A percentile compares a stretch with the other conserved stretches of the same genome.
Evolutionary conservation across 1,140 invertebrate genomes (phyloP).

Genomic region (Phymorhynchus buccinoides): DNA sequence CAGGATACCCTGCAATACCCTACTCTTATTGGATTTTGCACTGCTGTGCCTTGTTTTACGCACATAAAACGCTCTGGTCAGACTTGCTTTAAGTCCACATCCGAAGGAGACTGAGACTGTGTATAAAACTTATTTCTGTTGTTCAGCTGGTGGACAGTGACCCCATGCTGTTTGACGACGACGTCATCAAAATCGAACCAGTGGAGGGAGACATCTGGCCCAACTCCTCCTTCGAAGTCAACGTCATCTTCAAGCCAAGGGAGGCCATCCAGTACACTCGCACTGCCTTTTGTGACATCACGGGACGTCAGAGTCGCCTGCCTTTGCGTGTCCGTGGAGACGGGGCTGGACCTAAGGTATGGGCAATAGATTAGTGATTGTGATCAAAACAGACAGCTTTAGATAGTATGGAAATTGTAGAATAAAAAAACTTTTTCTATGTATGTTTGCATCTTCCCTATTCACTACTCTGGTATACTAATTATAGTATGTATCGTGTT

Average conservation of each 20-base stretch:
- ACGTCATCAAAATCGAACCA: constrained; percentile 72
- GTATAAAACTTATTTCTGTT: constrained; percentile 36
- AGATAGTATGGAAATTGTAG: too few species aligned
- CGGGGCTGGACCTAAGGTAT: constrained; percentile 69
- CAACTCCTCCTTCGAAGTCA: constrained; percentile 68
- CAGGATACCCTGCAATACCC: too few species aligned
- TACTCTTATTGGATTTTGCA: too few species aligned
- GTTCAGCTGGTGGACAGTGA: constrained; percentile 68
- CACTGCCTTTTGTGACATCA: constrained; percentile 73
- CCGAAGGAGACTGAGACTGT: too few species aligned
- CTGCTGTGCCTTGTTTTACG: too few species aligned
- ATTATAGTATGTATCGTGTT: background rate
- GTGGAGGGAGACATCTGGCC: constrained; percentile 74
- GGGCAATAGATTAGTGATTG: background rate
- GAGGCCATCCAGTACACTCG: constrained; percentile 69
- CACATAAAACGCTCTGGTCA: too few species aligned
- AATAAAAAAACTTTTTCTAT: too few species aligned
- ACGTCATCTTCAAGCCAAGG: constrained; percentile 71
- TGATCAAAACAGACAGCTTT: too few species aligned
- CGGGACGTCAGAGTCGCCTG: constrained; percentile 70
- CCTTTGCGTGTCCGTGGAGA: constrained; percentile 71
- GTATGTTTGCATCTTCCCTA: too few species aligned
- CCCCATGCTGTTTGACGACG: constrained; percentile 70
- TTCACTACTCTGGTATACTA: too few species aligned
- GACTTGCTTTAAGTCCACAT: too few species aligned